Percentiles rank a stretch among this genome's conserved stretches.
Evolutionary conservation across 2,797 vertebrate genomes (phyloP).

Genomic region (Coregonus sp.): DNA sequence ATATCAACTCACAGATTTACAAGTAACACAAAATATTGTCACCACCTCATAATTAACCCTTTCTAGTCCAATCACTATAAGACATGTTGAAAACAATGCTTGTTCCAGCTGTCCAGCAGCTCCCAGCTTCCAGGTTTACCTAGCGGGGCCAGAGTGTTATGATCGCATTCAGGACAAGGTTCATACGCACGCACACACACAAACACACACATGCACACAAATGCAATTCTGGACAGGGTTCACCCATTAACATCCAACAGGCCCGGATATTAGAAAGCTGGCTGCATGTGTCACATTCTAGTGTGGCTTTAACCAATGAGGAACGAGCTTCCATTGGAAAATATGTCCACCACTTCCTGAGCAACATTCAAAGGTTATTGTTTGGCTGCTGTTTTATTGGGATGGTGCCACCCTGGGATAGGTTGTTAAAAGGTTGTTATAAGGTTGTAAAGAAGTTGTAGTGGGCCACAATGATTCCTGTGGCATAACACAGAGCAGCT

Average conservation of each 20-base stretch:
- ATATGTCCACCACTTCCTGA: constrained; percentile 58
- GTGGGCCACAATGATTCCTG: constrained; percentile 20
- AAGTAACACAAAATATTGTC: too few relatives aligned
- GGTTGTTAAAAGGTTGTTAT: constrained; percentile 2
- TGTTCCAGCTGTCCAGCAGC: too few relatives aligned
- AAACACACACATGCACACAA: too few relatives aligned
- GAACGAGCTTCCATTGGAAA: constrained; percentile 21
- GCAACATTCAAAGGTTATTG: constrained; percentile 57
- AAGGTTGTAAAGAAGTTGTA: constrained; percentile 46
- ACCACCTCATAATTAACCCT: too few relatives aligned
- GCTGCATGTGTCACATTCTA: constrained; percentile 6
- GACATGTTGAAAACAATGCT: background rate
- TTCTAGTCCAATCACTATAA: background rate
- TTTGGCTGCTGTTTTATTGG: constrained; percentile 54
- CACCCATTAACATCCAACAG: constrained; percentile 34
- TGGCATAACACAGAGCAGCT: background rate
- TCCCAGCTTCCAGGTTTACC: background rate
- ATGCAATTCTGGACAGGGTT: constrained; percentile 2
- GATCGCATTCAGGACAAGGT: constrained; percentile 15
- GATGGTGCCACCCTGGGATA: background rate
- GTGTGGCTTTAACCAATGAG: constrained; percentile 9
- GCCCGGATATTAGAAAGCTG: constrained; percentile 38
- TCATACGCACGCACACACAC: background rate
- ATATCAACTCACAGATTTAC: too few relatives aligned
- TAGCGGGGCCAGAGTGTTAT: constrained; percentile 5